These are phyloP conservation scores for Cacoxenus indagator DNA, from an alignment of 2,888 invertebrate genomes.

Conservation along the genomic window DNA sequence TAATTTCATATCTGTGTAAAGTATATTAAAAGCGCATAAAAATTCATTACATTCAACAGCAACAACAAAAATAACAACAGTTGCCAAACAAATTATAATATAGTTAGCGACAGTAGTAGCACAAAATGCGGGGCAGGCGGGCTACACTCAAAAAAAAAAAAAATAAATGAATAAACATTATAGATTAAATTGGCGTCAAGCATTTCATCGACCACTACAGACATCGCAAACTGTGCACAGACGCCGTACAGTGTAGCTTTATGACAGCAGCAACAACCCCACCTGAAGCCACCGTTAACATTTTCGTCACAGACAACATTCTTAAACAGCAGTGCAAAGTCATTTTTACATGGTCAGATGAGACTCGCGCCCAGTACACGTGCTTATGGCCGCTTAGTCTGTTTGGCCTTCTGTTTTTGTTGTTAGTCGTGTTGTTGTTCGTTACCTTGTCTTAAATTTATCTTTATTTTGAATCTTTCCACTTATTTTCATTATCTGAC, in stretches of 20 bases:
- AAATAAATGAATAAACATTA: conserved; percentile 24
- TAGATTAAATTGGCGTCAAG: no score
- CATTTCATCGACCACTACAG: conserved; percentile 34
- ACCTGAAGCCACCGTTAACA: neutral
- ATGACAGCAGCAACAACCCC: neutral
- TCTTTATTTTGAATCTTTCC: conserved; percentile 42
- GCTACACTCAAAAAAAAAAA: conserved; percentile 6
- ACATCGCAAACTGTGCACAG: conserved; percentile 7
- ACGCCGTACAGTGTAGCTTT: neutral
- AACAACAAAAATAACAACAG: conserved; percentile 30
- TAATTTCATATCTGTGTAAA: conserved; percentile 52
- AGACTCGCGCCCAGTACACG: neutral
- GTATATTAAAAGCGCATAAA: conserved; percentile 58
- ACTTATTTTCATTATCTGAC: conserved; percentile 65
- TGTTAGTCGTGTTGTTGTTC: neutral
- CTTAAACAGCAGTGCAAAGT: conserved; percentile 30
- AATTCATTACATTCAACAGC: conserved; percentile 54
- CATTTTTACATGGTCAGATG: conserved; percentile 21
- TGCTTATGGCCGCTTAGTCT: conserved; percentile 30
- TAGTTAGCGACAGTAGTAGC: conserved; percentile 59
- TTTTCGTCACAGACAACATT: no score
- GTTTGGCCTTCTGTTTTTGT: conserved; percentile 23
- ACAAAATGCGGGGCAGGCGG: no score
- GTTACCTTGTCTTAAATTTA: neutral
- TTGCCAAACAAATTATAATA: conserved; percentile 63